Conservation (phyloP, 2,888 invertebrate species). For the Acanthosepion lycidas region DNA sequence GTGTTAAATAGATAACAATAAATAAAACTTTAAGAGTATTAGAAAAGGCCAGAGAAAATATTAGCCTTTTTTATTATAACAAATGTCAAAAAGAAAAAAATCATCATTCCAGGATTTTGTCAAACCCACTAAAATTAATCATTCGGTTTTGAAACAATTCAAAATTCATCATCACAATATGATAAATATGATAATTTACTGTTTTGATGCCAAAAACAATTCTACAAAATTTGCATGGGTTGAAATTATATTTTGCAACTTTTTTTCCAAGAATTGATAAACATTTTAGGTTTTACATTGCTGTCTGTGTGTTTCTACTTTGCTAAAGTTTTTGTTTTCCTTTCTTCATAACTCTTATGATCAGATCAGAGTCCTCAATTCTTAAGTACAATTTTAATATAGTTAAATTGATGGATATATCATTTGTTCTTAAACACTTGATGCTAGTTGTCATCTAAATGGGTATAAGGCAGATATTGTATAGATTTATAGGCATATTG, state of each 20-base stretch:
- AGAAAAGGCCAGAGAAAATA: not conserved
- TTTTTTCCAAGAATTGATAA: not conserved
- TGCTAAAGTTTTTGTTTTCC: not conserved
- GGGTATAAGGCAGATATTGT: not conserved
- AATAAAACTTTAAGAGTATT: not conserved
- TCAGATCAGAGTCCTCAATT: not conserved
- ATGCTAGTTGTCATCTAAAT: not conserved
- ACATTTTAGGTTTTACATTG: not conserved
- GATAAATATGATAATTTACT: not conserved
- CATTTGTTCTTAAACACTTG: not conserved
- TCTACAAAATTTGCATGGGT: not conserved
- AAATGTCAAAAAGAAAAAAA: not conserved
- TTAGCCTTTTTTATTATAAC: not conserved
- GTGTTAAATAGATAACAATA: not conserved
- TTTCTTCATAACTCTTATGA: not conserved
- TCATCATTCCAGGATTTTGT: not conserved
- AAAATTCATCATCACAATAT: not conserved
- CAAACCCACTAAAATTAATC: not conserved
- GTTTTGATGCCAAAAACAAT: not conserved
- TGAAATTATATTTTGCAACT: not conserved
- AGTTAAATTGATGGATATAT: not conserved
- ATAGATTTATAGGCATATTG: not conserved
- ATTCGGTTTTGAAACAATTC: not conserved
- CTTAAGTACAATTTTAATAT: not conserved
- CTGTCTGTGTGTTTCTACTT: not conserved